Conservation (phyloP, 2,888 invertebrate genomes). For the Glaucopsyche alexis region DNA sequence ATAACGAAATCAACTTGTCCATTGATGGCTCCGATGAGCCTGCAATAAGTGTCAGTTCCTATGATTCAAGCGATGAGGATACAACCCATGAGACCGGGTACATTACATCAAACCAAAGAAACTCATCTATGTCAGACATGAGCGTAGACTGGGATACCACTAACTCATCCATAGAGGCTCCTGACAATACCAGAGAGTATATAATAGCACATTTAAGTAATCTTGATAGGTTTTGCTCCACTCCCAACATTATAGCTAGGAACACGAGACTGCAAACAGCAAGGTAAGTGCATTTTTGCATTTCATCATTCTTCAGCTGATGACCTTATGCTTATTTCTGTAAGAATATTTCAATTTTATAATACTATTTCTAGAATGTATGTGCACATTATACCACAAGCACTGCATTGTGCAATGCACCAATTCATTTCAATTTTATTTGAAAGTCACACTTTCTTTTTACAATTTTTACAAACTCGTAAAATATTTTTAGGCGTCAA, state of each 20-base stretch:
- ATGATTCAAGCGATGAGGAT: neutral
- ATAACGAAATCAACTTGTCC: neutral
- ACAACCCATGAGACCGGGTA: neutral
- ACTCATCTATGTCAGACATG: conserved; percentile 4
- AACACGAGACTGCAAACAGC: neutral
- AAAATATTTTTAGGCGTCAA: conserved; percentile 40
- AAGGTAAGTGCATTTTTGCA: neutral
- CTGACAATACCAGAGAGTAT: neutral
- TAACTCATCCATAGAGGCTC: neutral
- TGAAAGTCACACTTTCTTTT: neutral
- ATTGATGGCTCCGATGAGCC: neutral
- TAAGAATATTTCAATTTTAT: too few relatives aligned
- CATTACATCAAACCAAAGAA: neutral
- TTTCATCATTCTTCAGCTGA: neutral
- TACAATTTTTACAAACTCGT: conserved; percentile 14
- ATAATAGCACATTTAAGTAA: neutral
- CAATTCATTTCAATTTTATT: neutral
- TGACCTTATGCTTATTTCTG: neutral
- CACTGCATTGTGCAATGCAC: too few relatives aligned
- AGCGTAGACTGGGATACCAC: conserved; percentile 16
- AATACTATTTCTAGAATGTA: too few relatives aligned
- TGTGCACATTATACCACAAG: too few relatives aligned
- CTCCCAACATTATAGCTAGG: neutral
- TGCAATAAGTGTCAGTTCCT: neutral
- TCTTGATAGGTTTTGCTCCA: neutral